Evolutionary conservation across 2,888 invertebrate species (phyloP), one percentile per base, ranked within the genome.

Genomic region (Muschampia plurimacula): DNA sequence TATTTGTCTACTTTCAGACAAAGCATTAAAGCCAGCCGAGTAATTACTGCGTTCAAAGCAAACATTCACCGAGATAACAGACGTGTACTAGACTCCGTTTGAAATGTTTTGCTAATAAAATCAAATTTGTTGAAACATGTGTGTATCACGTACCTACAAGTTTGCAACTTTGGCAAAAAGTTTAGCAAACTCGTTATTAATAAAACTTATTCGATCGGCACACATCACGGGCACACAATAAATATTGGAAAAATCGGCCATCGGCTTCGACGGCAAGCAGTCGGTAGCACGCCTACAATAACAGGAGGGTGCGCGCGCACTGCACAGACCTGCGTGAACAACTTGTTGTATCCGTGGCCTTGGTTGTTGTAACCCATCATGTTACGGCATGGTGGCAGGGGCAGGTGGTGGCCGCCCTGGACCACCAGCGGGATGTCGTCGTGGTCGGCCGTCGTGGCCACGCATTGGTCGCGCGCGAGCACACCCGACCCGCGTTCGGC

Each of bases 261-360:
- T 71, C 65, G 39, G 59, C 60, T 39, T 49, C 49, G 49, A 52
- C 49, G 57, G 62, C 36, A 13, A 39, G 46, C 60, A 12, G 28
- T 60, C 52, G 28, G 60, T 15, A 67, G 72, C 64, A 46, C 67
- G 67, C 55, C 72, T 64, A 72, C 68, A 68, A 64, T 55, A 72
- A 67, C 71, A 72, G 67, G 39, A 59, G 15, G 49, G 44, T 72
- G 72, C 72, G 72, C 72, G 72, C 72, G 72, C 72, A 72, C 72
- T 15, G 62, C 72, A 76, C 90, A 87, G 88, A 97, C 97, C 97
- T 97, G 97, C 75, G 97, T 97, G 86, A 97, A 97, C 88, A 97
- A 95, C 95, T 97, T 97, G 95, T 97, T 97, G 95, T 97, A 97
- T 88, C 97, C 97, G 87, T 96, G 96, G 90, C 95, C 96, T 90